These are phyloP conservation scores for Epizoanthus ramosus DNA, from an alignment of 92 coral and sea anemone genomes.

Conservation along the genomic window DNA sequence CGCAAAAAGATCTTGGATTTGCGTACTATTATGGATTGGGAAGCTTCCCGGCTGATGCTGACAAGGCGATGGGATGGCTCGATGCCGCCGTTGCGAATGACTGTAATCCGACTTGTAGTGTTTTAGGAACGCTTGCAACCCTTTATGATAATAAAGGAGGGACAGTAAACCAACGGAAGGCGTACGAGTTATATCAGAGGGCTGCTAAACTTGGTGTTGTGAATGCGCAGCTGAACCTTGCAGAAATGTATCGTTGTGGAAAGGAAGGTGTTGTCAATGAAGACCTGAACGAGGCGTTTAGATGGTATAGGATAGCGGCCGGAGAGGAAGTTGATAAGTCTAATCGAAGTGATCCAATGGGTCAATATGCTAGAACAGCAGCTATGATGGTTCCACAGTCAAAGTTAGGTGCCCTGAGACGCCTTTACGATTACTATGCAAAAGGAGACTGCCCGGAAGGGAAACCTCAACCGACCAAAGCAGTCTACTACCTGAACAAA, in stretches of 20 bases:
- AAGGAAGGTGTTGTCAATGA: conserved; percentile 62
- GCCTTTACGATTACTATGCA: conserved; percentile 49
- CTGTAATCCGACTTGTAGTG: not conserved
- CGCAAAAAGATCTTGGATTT: conserved; percentile 56
- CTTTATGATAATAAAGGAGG: conserved; percentile 54
- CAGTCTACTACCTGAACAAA: conserved; percentile 58
- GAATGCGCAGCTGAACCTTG: conserved; percentile 56
- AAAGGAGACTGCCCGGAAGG: conserved; percentile 72
- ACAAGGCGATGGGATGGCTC: conserved; percentile 74
- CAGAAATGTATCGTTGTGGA: conserved; percentile 74
- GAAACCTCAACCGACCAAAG: conserved; percentile 67
- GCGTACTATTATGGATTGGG: conserved; percentile 53
- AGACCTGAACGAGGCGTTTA: conserved; percentile 72
- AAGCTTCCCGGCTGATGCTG: conserved; percentile 50
- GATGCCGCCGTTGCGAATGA: conserved; percentile 49
- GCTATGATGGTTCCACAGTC: not conserved
- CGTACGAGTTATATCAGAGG: conserved; percentile 59
- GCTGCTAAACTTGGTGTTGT: conserved; percentile 59
- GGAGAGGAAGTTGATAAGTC: conserved; percentile 49
- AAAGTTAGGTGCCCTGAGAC: conserved; percentile 30
- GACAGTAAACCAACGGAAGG: conserved; percentile 49
- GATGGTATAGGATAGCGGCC: conserved; percentile 79
- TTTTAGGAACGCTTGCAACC: conserved; percentile 40
- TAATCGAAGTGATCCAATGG: not conserved
- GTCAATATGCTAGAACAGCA: conserved; percentile 10